These are phyloP conservation scores for Caenorhabditis uteleia DNA, from an alignment of 2,888 invertebrate genomes.

Conservation along the genomic window DNA sequence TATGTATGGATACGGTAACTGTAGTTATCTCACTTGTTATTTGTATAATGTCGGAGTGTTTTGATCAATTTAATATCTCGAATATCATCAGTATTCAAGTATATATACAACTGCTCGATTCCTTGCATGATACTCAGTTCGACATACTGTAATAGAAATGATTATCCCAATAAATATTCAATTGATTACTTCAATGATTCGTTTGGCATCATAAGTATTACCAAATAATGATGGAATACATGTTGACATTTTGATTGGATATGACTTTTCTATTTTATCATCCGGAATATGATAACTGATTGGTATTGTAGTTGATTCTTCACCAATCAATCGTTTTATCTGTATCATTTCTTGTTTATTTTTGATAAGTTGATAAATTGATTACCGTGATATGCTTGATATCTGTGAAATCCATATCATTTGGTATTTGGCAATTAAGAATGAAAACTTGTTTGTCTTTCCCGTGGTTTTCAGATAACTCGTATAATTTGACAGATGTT, in stretches of 20 bases:
- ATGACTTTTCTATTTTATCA: slow-evolving; percentile 9
- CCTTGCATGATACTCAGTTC: slow-evolving; percentile 46
- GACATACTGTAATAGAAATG: slow-evolving; percentile 33
- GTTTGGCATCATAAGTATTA: slow-evolving; percentile 22
- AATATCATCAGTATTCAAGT: slow-evolving; percentile 27
- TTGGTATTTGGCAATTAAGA: slow-evolving; percentile 37
- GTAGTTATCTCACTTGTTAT: slow-evolving; percentile 18
- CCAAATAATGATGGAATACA: slow-evolving; percentile 50
- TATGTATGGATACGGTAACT: neutral
- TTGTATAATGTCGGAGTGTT: slow-evolving; percentile 29
- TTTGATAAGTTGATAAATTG: no score
- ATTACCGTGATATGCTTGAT: slow-evolving; percentile 20
- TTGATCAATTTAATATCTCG: slow-evolving; percentile 7
- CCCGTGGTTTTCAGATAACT: slow-evolving; percentile 47
- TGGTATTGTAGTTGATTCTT: no score
- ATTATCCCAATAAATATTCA: neutral
- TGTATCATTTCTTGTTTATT: no score
- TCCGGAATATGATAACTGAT: slow-evolving; percentile 18
- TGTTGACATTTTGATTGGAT: slow-evolving; percentile 25
- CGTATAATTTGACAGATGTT: slow-evolving; percentile 19
- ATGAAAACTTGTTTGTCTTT: slow-evolving; percentile 32
- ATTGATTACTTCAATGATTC: slow-evolving; percentile 37
- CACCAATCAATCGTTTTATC: no score
- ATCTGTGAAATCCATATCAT: slow-evolving; percentile 3
- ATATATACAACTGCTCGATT: slow-evolving; percentile 31